Conservation (phyloP, 2,113 vertebrate species). For the Gobiocypris rarus region DNA sequence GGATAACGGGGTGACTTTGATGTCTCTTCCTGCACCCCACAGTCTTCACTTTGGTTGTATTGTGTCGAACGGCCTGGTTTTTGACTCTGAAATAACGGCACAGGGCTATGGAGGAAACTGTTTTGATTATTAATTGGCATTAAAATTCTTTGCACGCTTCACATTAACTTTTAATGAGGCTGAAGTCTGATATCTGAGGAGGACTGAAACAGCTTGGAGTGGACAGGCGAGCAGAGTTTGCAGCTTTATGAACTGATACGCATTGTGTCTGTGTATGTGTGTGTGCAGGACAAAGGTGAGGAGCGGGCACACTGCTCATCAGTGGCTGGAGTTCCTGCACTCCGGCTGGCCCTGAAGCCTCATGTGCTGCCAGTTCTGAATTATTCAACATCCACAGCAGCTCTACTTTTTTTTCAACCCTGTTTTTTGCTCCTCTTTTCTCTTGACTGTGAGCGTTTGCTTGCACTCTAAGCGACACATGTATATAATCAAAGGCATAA, state of each 20-base stretch:
- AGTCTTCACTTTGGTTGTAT: background rate
- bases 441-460: background rate
- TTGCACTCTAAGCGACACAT: background rate
- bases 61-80: slow-evolving; percentile 31
- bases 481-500: slow-evolving; percentile 2
- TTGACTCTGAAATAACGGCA: slow-evolving; percentile 50
- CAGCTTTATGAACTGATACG: background rate
- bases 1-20: background rate
- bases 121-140: slow-evolving; percentile 73
- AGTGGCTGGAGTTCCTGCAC: slow-evolving; percentile 32
- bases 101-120: slow-evolving; percentile 51
- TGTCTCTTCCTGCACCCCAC: background rate
- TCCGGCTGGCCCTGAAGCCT: background rate
- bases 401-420: slow-evolving; percentile 37
- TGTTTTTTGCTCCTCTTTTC: slow-evolving; percentile 33
- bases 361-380: slow-evolving; percentile 42
- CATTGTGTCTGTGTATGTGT: background rate
- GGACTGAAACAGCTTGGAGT: slow-evolving; percentile 12
- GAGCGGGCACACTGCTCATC: slow-evolving; percentile 18
- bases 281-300: slow-evolving; percentile 38
- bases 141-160: slow-evolving; percentile 67
- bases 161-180: slow-evolving; percentile 73
- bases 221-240: slow-evolving; percentile 5
- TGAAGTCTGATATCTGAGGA: slow-evolving; percentile 57
- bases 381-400: slow-evolving; percentile 55